Evolutionary conservation across 2,797 vertebrate genomes (phyloP), one percentile per base, ranked within the genome.

Genomic region (Sphenodon punctatus): DNA sequence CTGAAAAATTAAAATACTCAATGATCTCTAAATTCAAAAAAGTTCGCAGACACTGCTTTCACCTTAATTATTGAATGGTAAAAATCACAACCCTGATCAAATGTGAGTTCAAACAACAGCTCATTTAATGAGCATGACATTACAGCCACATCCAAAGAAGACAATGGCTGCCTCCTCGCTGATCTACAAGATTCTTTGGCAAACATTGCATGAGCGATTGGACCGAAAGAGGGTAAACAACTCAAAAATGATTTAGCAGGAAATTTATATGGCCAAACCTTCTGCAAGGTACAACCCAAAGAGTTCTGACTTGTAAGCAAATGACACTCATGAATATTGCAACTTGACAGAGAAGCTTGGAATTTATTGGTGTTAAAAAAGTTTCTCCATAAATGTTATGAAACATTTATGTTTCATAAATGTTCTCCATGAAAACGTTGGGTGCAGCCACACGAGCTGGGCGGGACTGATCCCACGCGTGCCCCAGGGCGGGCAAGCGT

Each of bases 291-390:
- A 36, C 8, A 36, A 10, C 83, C 78, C 25, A 60, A 84, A 78
- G 78, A 2, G 8, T 23, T 67, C n/a, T 66, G 27, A 55, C 19
- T 84, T 15, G 7, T 46, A 68, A 67, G 38, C 38, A 89, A 76
- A 88, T 78, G 22, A 65, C 38, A 68, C 17, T 61, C 84, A 82
- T 78, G 90, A 89, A 77, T 71, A 74, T 67, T 22, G 43, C n/a
- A 78, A n/a, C 3, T 30, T 68, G 48, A 53, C 1, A 70, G 30
- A 66, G 7, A 2, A 79, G 67, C 9, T 67, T 73, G 55, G 73
- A 75, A 85, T 58, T 48, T 58, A 84, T 15, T 68, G 32, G 17
- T 25, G 84, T 46, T 39, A 78, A 82, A 85, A 67, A 3, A 63
- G 19, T 69, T 80, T 68, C 36, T 80, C 23, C 81, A 41, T 4